Conservation (phyloP, 1,140 invertebrate species). For the Drosophila nebulosa region DNA sequence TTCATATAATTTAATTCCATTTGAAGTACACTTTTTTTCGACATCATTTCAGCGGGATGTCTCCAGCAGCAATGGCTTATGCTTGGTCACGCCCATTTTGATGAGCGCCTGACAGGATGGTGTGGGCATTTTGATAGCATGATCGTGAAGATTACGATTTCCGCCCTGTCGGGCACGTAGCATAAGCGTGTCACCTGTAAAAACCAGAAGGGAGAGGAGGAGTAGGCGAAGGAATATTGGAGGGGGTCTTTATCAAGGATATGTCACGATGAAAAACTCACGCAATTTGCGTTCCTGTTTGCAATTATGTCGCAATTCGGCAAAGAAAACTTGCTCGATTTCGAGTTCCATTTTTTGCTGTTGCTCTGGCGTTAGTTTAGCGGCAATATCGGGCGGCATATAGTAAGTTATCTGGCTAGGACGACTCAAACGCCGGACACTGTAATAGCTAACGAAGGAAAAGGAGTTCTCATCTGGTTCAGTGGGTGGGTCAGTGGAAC, state of each 20-base stretch:
- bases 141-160: conserved; percentile 38
- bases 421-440: conserved; percentile 85
- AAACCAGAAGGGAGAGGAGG: neutral
- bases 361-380: conserved; percentile 28
- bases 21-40: neutral
- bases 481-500: too few relatives aligned
- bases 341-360: conserved; percentile 39
- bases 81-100: conserved; percentile 10
- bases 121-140: conserved; percentile 47
- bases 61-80: conserved; percentile 7
- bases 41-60: neutral
- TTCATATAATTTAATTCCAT: too few relatives aligned
- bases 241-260: neutral
- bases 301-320: conserved; percentile 50
- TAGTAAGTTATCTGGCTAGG: conserved; percentile 91
- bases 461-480: too few relatives aligned
- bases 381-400: conserved; percentile 94
- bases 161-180: conserved; percentile 35
- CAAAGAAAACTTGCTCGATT: conserved; percentile 46
- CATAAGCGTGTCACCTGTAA: conserved; percentile 55
- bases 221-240: too few relatives aligned
- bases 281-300: conserved; percentile 55
- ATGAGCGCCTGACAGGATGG: conserved; percentile 50
- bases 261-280: conserved; percentile 33
- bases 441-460: conserved; percentile 44